phyloP scores from a whole-genome alignment of 2,888 invertebrate genomes.

The Cenopis cana region DNA sequence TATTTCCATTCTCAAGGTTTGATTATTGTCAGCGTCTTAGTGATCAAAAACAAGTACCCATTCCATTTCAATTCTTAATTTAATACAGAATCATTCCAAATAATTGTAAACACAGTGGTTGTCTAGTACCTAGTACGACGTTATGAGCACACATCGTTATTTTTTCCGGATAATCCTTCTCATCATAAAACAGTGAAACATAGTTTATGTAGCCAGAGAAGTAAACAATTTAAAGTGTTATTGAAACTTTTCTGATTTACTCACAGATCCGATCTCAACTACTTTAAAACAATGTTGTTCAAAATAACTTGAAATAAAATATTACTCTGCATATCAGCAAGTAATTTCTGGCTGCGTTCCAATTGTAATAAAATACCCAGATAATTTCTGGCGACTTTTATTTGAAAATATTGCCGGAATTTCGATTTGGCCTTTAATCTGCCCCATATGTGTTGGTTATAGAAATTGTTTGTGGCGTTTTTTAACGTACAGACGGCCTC shows the following conservation, averaged over 20 bases:
- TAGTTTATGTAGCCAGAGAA: not conserved
- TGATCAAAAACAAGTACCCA: too few relatives aligned
- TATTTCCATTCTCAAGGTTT: too few relatives aligned
- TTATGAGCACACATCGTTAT: too few relatives aligned
- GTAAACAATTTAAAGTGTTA: not conserved
- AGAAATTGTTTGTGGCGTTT: constrained; percentile 16
- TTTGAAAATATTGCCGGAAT: constrained; percentile 27
- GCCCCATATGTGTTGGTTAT: constrained; percentile 14
- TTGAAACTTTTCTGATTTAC: constrained; percentile 18
- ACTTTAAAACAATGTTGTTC: constrained; percentile 24
- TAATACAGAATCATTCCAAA: too few relatives aligned
- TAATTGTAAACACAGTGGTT: too few relatives aligned
- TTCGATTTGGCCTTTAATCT: constrained; percentile 24
- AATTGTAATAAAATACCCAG: constrained; percentile 29
- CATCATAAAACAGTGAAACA: not conserved
- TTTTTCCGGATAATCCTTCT: too few relatives aligned
- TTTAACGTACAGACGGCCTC: too few relatives aligned
- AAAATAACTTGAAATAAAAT: constrained; percentile 31
- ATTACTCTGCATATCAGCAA: constrained; percentile 30
- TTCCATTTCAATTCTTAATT: too few relatives aligned
- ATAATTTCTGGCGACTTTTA: constrained; percentile 33
- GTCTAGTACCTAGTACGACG: too few relatives aligned
- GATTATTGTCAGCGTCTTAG: too few relatives aligned
- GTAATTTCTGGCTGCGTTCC: constrained; percentile 23
- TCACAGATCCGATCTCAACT: not conserved